Evolutionary conservation across 2,797 vertebrate species (phyloP), one percentile per base, ranked within the genome.

Genomic region (Eupleurogrammus muticus): DNA sequence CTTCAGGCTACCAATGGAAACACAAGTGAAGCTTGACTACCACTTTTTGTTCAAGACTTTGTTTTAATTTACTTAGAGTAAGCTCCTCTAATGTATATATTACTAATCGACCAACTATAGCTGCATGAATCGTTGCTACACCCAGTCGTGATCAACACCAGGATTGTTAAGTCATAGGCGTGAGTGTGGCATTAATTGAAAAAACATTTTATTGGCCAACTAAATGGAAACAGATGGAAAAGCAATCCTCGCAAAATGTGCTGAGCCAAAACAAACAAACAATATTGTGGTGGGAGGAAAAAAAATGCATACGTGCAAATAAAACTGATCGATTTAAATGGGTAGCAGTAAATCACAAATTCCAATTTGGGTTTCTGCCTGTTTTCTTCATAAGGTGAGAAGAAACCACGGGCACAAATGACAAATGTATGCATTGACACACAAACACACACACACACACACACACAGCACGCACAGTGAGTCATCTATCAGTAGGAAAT

Each of bases 1-100:
- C 50, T 44, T 23, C 6, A 28, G 28, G 28, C 28, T 1, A 5
- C 49, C 51, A 50, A 65, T 60, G 21, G 63, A 81, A 46, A 60
- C 9, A n/a, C 32, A n/a, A 36, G 12, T 40, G 38, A 40, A 40
- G 38, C 14, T 42, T 16, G 38, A 42, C 13, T 16, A 40, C 13
- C 38, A 40, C 5, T 4, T 40, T 20, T 21, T 20, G 3, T 3
- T 13, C 53, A 55, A 36, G 11, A 21, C 12, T 20, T 16, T 19
- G 21, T 38, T 36, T n/a, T 21, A 21, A 19, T 21, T 38, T 14
- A 36, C n/a, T 36, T 36, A 36, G 34, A 35, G 34, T 20, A 20
- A 55, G 19, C 10, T 38, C 34, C 53, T 38, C 2, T 3, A 38
- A 2, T 23, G 36, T 57, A 17, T 16, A 24, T 14, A 21, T 3